Evolutionary conservation across 2,888 invertebrate species (phyloP).

Genomic region (Perdita meconis): DNA sequence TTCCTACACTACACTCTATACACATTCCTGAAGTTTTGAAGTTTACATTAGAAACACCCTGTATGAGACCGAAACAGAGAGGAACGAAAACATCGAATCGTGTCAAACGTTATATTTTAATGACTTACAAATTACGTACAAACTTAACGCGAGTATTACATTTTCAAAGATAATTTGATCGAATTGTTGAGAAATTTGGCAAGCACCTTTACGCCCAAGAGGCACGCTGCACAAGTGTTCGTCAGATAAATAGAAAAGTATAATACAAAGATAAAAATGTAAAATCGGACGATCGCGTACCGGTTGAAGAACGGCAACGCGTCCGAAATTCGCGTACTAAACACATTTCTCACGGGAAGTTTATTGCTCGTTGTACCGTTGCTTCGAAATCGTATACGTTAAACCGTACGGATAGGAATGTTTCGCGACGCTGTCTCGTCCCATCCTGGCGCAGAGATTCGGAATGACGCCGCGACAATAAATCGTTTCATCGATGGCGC

Average conservation of each 20-base stretch:
- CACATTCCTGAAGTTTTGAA: neutral
- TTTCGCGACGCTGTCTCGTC: slow-evolving; percentile 17
- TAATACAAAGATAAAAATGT: slow-evolving; percentile 44
- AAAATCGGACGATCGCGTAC: neutral
- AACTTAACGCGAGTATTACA: slow-evolving; percentile 65
- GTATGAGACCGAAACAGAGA: too few species aligned
- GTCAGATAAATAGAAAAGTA: slow-evolving; percentile 40
- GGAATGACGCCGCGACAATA: slow-evolving; percentile 18
- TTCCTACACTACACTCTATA: too few species aligned
- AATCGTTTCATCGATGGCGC: neutral
- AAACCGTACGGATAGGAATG: slow-evolving; percentile 47
- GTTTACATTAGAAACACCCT: neutral
- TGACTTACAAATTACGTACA: slow-evolving; percentile 58
- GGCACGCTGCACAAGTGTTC: slow-evolving; percentile 6
- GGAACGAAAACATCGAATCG: neutral
- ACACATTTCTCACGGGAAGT: slow-evolving; percentile 19
- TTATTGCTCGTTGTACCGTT: slow-evolving; percentile 38
- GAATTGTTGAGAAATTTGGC: slow-evolving; percentile 30
- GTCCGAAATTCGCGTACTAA: slow-evolving; percentile 5
- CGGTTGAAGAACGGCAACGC: slow-evolving; percentile 8
- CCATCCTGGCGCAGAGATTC: slow-evolving; percentile 17
- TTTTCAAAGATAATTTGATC: slow-evolving; percentile 48
- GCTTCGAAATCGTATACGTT: slow-evolving; percentile 28
- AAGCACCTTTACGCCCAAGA: slow-evolving; percentile 33
- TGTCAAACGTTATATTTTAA: slow-evolving; percentile 45